phyloP scores from a whole-genome alignment of 2,888 invertebrate genomes.

The Taphrorychus bicolor region DNA sequence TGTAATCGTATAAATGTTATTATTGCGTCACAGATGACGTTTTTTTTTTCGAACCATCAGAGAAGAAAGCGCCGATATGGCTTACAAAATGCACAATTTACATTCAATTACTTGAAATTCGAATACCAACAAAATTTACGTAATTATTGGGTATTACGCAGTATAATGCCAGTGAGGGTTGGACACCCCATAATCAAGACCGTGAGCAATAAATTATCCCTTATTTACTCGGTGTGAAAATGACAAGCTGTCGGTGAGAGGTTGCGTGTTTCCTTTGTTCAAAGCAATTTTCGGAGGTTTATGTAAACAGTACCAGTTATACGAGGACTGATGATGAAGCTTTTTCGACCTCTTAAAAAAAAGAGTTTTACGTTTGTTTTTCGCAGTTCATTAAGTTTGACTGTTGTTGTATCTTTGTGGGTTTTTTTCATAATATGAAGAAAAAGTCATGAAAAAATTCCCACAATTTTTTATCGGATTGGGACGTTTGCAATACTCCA shows the following conservation, averaged over 20 bases:
- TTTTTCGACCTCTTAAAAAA: too few relatives aligned
- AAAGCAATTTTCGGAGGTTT: background rate
- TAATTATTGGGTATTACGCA: background rate
- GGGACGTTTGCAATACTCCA: too few relatives aligned
- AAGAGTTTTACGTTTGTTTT: too few relatives aligned
- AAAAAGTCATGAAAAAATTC: too few relatives aligned
- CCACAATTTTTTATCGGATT: too few relatives aligned
- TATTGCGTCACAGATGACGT: too few relatives aligned
- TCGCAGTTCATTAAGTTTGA: too few relatives aligned
- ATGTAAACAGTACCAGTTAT: conserved; percentile 6
- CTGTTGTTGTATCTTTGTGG: too few relatives aligned
- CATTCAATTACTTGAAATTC: background rate
- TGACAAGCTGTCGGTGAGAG: conserved; percentile 17
- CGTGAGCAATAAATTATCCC: conserved; percentile 10
- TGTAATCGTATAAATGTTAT: background rate
- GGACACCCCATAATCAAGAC: background rate
- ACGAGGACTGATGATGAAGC: background rate
- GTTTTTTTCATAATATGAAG: too few relatives aligned
- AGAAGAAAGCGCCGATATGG: background rate
- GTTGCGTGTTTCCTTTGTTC: conserved; percentile 3
- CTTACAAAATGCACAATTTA: background rate
- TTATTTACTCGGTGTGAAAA: conserved; percentile 26
- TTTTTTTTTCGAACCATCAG: too few relatives aligned
- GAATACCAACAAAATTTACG: background rate
- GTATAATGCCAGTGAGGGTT: background rate